Base-by-base conservation (phyloP, 2,888 invertebrate genomes). In the Cantharis rufa region DNA sequence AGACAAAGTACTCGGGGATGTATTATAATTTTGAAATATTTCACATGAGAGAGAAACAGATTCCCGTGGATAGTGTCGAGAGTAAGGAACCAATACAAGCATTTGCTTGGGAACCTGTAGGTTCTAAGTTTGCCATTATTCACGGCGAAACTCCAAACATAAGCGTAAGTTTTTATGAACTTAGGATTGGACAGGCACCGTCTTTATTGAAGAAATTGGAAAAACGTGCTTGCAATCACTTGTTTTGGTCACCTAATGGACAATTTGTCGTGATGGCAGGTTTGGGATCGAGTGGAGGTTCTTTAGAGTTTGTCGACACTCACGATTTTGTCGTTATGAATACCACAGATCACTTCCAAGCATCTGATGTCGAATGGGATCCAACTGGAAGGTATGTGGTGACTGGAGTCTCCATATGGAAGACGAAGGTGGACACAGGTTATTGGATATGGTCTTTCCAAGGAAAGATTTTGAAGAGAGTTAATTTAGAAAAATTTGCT, bases 361-460 rank as follows among this genome's bases (percentile, higher is more conserved):
- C 94, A 87, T 97, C 98, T 0, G 97, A 98, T 86, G 96, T 99
- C 1, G 98, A 98, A 88, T 99, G 99, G 99, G 99, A 99, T 89
- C 99, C 99, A 1, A 99, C 99, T 3, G 99, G 99, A 1, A 93
- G 99, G 79, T 99, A 97, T 86, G 97, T 99, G 13, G 95, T 96
- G 72, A 98, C 98, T 0, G 96, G 95, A 0, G 98, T 98, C 15
- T 98, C 98, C 1, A 95, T 95, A 79, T 98, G 98, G 94, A 98
- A 97, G 85, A 96, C 96, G 80, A 98, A 97, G 89, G 97, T 97
- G 83, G 95, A 95, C 87, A 88, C 88, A 69, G 98, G 98, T 2
- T 99, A 97, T 89, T 97, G 98, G 92, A 93, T 99, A 86, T 98
- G 98, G 95, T 97, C 97, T 48, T 99, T 99, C 94, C 99, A 99